Base-by-base conservation (phyloP, 37 sponge, comb jelly and placozoan genomes). In the Tethya wilhelma region DNA sequence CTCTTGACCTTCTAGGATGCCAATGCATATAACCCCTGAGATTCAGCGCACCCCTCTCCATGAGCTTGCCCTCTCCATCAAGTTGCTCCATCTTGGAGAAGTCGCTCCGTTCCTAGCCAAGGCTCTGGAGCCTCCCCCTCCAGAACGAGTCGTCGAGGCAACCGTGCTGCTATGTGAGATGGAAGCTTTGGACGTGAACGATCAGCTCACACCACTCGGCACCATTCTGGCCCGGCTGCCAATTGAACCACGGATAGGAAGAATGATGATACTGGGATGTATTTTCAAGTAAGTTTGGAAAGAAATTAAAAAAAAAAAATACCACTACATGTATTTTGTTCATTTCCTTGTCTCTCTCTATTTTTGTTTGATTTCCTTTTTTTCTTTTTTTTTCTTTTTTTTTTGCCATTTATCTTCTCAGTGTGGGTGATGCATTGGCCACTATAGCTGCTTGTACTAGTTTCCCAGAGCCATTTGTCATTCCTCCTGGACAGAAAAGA, bases 381-480 rank as follows among this genome's bases (percentile, higher is more conserved):
- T 9, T 28, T 9, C 59, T 9, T 58, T 58, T n/a, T 58, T 58
- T 9, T 9, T 9, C 4, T 9, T 4, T 9, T n/a, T n/a, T n/a
- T n/a, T n/a, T n/a, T n/a, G n/a, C n/a, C n/a, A n/a, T n/a, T n/a
- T n/a, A n/a, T n/a, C n/a, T 49, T 49, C 14, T 49, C 9, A 88
- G 94, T 17, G 90, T 89, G 31, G 90, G 91, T n/a, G 89, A 95
- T 40, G 85, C 95, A 9, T 69, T 88, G 86, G 79, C 81, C 32
- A 85, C 84, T 58, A 91, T 95, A 41, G 91, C 95, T 9, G 91
- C 91, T 19, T 80, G 81, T 33, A 80, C 86, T 46, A 81, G 91
- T 62, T 95, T 91, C 71, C 89, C 81, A 23, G 95, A 95, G 69
- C 95, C 89, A 2, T 95, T 84, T 74, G 37, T 93, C 56, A 71